These are phyloP conservation scores for Dendroctonus ponderosae DNA, from an alignment of 1,140 invertebrate species.

Conservation along the genomic window DNA sequence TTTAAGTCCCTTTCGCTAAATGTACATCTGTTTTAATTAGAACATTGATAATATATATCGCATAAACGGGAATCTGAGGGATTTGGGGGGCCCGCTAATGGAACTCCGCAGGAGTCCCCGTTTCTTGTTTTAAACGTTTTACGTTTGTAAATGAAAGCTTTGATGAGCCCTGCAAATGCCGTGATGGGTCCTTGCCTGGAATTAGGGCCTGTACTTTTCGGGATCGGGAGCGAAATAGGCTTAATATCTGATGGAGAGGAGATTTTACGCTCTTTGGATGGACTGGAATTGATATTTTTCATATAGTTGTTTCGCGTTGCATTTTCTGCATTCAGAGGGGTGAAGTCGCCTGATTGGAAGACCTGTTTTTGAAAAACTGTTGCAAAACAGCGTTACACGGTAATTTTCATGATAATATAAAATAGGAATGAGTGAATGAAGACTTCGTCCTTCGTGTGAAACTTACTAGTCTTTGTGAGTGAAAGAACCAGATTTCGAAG, in stretches of 20 bases:
- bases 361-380: too few relatives aligned
- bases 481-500: neutral
- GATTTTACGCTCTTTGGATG: neutral
- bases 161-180: conserved; percentile 15
- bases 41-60: conserved; percentile 20
- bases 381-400: too few relatives aligned
- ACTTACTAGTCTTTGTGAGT: neutral
- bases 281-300: too few relatives aligned
- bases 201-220: conserved; percentile 1
- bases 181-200: conserved; percentile 5
- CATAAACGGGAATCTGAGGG: conserved; percentile 20
- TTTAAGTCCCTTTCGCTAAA: neutral
- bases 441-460: too few relatives aligned
- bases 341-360: too few relatives aligned
- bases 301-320: too few relatives aligned
- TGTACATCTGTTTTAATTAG: conserved; percentile 29
- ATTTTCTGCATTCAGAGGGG: too few relatives aligned
- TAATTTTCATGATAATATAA: too few relatives aligned
- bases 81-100: conserved; percentile 25
- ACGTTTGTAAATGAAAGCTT: conserved; percentile 32
- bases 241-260: conserved; percentile 5
- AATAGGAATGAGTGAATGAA: too few relatives aligned
- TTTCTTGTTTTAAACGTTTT: conserved; percentile 27
- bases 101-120: conserved; percentile 21
- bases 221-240: neutral